phyloP scores from a whole-genome alignment of 2,888 invertebrate genomes.

The Saturnia pavonia region DNA sequence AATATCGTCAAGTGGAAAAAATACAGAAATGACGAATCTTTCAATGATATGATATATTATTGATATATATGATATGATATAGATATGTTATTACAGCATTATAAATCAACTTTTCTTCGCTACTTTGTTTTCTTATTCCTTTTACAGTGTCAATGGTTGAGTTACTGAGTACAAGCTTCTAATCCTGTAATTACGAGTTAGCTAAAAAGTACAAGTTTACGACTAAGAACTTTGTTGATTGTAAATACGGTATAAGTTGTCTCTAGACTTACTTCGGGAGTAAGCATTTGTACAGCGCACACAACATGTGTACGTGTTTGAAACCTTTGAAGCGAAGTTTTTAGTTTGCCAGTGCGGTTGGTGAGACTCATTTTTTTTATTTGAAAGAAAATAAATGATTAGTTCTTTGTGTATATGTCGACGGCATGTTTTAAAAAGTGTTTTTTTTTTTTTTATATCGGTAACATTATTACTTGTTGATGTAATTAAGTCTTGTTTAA shows the following conservation, averaged over 20 bases:
- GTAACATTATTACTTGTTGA: too few species aligned
- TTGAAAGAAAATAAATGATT: background rate
- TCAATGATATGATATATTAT: too few species aligned
- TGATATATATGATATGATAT: too few species aligned
- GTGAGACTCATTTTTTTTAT: background rate
- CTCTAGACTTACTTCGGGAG: background rate
- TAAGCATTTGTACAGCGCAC: background rate
- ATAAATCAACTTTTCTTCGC: background rate
- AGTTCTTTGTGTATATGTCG: background rate
- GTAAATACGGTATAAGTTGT: constrained; percentile 8
- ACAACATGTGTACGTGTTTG: background rate
- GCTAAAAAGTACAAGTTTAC: background rate
- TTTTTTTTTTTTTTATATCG: too few species aligned
- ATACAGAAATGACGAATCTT: too few species aligned
- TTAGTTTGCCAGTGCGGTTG: background rate
- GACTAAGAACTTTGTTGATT: background rate
- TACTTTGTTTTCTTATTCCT: background rate
- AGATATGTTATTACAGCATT: too few species aligned
- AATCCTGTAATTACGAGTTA: constrained; percentile 2
- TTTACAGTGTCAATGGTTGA: background rate
- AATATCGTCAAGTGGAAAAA: too few species aligned
- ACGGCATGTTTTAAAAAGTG: background rate
- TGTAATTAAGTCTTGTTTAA: too few species aligned
- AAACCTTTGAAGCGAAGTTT: background rate
- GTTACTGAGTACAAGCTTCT: background rate